Evolutionary conservation across 2,113 vertebrate genomes (phyloP).

Genomic region (Telmatochromis sp.): DNA sequence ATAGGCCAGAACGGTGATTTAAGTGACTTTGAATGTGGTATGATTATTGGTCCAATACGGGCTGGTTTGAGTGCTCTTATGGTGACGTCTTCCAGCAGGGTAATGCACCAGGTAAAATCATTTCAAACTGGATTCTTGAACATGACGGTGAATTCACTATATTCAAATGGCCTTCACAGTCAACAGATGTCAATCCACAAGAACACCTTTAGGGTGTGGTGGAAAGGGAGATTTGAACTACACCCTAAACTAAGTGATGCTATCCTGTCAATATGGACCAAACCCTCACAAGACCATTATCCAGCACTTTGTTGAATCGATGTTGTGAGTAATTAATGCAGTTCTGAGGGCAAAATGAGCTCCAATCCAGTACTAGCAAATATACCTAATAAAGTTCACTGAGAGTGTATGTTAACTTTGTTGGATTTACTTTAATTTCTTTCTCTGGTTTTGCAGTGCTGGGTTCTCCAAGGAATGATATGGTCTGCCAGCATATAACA

Average conservation of each 20-base stretch:
- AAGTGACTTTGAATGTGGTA: neutral
- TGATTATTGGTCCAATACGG: neutral
- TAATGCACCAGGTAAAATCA: neutral
- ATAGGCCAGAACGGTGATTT: neutral
- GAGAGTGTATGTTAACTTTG: neutral
- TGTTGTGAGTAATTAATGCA: neutral
- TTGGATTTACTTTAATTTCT: neutral
- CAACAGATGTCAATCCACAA: neutral
- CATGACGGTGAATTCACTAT: neutral
- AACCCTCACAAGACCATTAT: too few species aligned
- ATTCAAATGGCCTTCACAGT: neutral
- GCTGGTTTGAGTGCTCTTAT: neutral
- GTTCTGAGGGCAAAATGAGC: neutral
- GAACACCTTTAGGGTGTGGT: too few species aligned
- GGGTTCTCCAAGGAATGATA: neutral
- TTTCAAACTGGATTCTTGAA: neutral
- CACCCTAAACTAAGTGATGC: too few species aligned
- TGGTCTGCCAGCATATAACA: neutral
- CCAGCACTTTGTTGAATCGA: too few species aligned
- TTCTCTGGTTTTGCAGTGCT: neutral
- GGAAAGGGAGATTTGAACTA: neutral
- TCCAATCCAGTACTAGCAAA: neutral
- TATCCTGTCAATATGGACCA: too few species aligned
- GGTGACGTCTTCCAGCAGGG: fast-evolving
- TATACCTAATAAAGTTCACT: neutral